Base-by-base conservation (phyloP, 64 coral and sea anemone genomes). In the Cladopsammia gracilis region DNA sequence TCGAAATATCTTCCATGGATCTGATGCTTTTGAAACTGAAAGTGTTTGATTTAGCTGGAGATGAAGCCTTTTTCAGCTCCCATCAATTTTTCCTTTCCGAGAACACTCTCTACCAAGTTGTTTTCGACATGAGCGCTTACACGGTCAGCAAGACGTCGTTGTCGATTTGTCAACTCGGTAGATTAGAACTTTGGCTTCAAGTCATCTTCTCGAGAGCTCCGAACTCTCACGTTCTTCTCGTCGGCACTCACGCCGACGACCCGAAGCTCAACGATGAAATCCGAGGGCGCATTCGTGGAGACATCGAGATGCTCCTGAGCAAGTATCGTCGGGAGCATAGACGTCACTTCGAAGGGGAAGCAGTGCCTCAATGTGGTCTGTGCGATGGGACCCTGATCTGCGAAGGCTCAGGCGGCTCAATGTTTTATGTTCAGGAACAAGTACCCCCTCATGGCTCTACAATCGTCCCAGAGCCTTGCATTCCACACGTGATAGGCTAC, bases 61-160 rank as follows among this genome's bases (percentile, higher is more conserved):
- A 98, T 65, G 73, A 93, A 7, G 22, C 83, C 3, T 91, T 91
- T 16, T 78, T 98, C 44, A 82, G 76, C 45, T 79, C 88, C 19
- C 92, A 98, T 56, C 81, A 88, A 26, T 79, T 98, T 4, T 98
- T 98, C 69, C 24, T 98, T 25, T 94, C 96, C 22, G 96, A 98
- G 73, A 98, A 98, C 83, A 94, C 92, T 76, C 90, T 98, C n/a
- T 98, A 98, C 73, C 96, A 91, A 69, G 96, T 88, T 4, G 92
- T 93, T 15, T 98, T 98, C 25, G 96, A 98, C 19, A 94, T 98
- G 92, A 83, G 92, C 75, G 80, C 89, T 42, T 98, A 94, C 60
- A 85, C 92, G 0, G 68, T 91, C 9, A 98, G 83, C 92, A 98
- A 98, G 58, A 89, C 65, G 62, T 88, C 79, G 59, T 85, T 71